A percentile compares a stretch with the other conserved stretches of the same genome.
Evolutionary conservation across 1,140 invertebrate species (phyloP).

Genomic region (Trachymyrmex septentrionalis): DNA sequence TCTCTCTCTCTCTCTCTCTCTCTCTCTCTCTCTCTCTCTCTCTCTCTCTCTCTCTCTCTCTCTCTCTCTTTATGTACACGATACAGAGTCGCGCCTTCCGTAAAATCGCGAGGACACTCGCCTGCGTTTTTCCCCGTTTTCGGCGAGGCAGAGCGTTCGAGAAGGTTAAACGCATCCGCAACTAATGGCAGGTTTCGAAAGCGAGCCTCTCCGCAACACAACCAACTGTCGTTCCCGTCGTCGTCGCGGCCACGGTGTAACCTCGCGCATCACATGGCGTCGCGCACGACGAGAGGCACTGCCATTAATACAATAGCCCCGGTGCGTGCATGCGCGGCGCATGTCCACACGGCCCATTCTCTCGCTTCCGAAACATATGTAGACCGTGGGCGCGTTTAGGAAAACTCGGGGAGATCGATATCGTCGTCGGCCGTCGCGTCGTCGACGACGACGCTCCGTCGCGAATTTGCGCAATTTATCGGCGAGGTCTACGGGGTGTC

Average conservation of each 20-base stretch:
- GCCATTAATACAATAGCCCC: conserved; percentile 71
- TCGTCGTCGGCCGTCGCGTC: conserved; percentile 67
- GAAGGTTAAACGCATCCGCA: conserved; percentile 60
- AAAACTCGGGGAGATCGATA: conserved; percentile 74
- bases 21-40: background rate
- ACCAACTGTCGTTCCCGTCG: conserved; percentile 56
- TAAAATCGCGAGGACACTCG: background rate
- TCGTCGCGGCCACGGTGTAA: conserved; percentile 43
- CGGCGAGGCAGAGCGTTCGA: conserved; percentile 30
- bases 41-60: too few species aligned
- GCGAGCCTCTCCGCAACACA: conserved; percentile 31
- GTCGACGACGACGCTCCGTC: conserved; percentile 30
- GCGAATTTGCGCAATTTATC: conserved; percentile 45
- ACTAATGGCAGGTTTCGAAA: conserved; percentile 63
- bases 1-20: background rate
- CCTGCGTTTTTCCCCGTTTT: conserved; percentile 34
- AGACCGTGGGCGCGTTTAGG: conserved; percentile 75
- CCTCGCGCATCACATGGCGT: conserved; percentile 73
- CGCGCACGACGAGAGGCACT: conserved; percentile 66
- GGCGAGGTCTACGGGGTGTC: background rate
- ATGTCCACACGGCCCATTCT: conserved; percentile 75
- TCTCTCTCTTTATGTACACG: background rate
- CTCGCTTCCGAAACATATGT: conserved; percentile 74
- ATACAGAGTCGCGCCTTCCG: conserved; percentile 18
- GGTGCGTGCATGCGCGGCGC: conserved; percentile 69